A percentile compares a stretch with the other conserved stretches of the same genome.
phyloP scores from a whole-genome alignment of 1,140 invertebrate species.

The Neuroterus valhalla region DNA sequence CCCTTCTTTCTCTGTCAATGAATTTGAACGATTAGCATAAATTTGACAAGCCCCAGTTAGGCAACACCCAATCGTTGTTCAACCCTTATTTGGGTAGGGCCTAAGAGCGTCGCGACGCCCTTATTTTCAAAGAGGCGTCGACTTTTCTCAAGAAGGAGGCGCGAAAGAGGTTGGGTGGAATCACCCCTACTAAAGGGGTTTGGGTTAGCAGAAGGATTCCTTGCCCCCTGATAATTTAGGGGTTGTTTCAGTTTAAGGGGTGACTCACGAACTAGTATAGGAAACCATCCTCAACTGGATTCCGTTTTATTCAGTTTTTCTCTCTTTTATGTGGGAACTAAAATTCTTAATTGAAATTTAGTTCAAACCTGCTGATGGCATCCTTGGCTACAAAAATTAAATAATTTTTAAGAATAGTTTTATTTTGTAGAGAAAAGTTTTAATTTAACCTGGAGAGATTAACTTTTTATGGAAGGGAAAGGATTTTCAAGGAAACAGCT shows the following conservation, averaged over 20 bases:
- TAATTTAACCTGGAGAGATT: too few relatives aligned
- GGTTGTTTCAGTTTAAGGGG: neutral
- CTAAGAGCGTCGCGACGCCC: conserved; percentile 5
- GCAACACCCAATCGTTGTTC: conserved; percentile 55
- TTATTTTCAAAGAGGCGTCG: conserved; percentile 2
- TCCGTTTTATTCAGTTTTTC: too few relatives aligned
- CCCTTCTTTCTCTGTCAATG: conserved; percentile 58
- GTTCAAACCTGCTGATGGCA: too few relatives aligned
- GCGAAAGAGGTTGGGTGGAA: neutral
- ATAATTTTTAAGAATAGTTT: too few relatives aligned
- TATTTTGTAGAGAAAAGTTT: too few relatives aligned
- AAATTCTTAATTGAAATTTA: too few relatives aligned
- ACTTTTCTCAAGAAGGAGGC: neutral
- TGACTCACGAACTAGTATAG: neutral
- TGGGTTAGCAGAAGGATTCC: neutral
- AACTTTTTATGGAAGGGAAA: too few relatives aligned
- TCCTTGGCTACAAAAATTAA: too few relatives aligned
- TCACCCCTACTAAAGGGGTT: neutral
- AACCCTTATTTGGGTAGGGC: conserved; percentile 35
- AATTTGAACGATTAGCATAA: conserved; percentile 61
- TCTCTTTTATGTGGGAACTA: too few relatives aligned
- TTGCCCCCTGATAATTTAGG: neutral
- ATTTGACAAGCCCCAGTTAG: conserved; percentile 57
- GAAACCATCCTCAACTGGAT: too few relatives aligned
- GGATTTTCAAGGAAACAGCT: too few relatives aligned